These are phyloP conservation scores for Pionites leucogaster DNA, from an alignment of 2,113 vertebrate species.

Conservation along the genomic window DNA sequence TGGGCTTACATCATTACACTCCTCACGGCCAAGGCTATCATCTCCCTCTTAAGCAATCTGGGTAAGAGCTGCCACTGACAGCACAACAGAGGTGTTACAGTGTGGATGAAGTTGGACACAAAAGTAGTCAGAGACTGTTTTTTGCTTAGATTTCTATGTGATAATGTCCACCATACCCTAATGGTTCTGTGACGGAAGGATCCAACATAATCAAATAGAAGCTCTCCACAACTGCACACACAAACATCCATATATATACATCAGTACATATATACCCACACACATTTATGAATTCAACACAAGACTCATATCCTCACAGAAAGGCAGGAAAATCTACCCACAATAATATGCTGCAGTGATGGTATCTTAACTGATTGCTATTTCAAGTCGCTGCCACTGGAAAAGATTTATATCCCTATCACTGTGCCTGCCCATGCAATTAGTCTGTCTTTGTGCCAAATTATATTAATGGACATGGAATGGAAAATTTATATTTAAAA, in stretches of 20 bases:
- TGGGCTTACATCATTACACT: neutral
- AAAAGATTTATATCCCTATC: neutral
- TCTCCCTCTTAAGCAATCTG: neutral
- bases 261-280: neutral
- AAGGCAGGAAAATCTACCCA: neutral
- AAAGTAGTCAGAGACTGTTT: neutral
- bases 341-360: neutral
- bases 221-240: neutral
- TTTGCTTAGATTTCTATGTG: neutral
- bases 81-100: neutral
- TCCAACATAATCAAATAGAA: neutral
- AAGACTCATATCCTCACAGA: neutral
- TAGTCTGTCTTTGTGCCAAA: neutral
- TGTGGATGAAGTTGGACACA: neutral
- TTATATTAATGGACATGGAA: neutral
- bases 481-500: neutral
- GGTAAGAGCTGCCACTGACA: neutral
- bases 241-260: neutral
- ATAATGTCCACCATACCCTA: neutral
- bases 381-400: neutral
- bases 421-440: neutral
- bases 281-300: neutral
- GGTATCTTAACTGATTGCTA: neutral
- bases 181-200: neutral
- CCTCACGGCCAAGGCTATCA: accelerated